These are phyloP conservation scores for Diplazon laetatorius DNA, from an alignment of 2,888 invertebrate genomes.

Conservation along the genomic window DNA sequence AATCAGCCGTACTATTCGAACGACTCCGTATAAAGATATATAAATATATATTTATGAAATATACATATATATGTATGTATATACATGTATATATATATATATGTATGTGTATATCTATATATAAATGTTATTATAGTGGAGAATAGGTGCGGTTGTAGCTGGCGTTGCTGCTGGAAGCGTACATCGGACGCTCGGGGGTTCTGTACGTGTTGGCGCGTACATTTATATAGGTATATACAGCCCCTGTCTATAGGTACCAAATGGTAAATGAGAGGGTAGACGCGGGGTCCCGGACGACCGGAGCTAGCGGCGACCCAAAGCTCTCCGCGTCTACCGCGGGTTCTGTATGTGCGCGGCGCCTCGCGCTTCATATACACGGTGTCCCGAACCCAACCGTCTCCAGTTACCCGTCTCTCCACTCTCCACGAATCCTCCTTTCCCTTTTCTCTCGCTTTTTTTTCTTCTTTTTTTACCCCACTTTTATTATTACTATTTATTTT, in stretches of 20 bases:
- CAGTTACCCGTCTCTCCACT: constrained; percentile 31
- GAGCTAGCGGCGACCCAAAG: constrained; percentile 83
- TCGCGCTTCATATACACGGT: constrained; percentile 76
- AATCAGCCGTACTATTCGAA: not conserved
- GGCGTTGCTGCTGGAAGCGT: constrained; percentile 56
- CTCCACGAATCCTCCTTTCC: constrained; percentile 2
- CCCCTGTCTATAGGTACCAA: constrained; percentile 82
- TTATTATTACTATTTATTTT: too few species aligned
- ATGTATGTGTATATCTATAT: not conserved
- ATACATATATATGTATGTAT: too few species aligned
- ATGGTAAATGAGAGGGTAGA: constrained; percentile 83
- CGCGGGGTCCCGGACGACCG: constrained; percentile 80
- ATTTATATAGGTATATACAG: constrained; percentile 68
- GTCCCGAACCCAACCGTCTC: constrained; percentile 66
- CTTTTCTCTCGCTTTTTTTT: constrained; percentile 1
- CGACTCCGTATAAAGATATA: too few species aligned
- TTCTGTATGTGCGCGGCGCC: constrained; percentile 77
- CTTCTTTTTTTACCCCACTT: constrained; percentile 12
- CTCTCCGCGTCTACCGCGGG: constrained; percentile 81
- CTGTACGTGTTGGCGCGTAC: constrained; percentile 69
- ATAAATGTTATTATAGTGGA: constrained; percentile 34
- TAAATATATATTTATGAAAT: too few species aligned
- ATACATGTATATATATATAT: too few species aligned
- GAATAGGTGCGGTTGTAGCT: constrained; percentile 43
- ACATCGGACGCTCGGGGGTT: constrained; percentile 68